Percentiles rank a stretch among this genome's conserved stretches.
Evolutionary conservation across 2,888 invertebrate species (phyloP).

Genomic region (Ptilodon capucinus): DNA sequence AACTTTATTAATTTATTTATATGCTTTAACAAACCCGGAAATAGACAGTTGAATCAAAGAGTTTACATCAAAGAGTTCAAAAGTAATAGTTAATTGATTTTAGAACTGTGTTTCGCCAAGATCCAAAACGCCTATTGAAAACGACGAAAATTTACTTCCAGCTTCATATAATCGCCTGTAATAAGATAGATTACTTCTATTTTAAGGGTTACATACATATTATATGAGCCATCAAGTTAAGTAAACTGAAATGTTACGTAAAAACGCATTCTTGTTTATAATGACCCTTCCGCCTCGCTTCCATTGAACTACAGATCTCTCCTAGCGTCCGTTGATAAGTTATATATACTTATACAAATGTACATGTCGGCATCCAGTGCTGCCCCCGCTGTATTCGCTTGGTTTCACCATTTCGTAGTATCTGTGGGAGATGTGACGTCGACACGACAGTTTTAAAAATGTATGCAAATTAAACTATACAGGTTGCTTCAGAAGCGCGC

Average conservation of each 20-base stretch:
- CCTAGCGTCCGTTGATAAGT: slow-evolving; percentile 19
- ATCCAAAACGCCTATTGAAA: too few species aligned
- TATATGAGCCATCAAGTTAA: slow-evolving; percentile 22
- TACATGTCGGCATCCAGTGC: slow-evolving; percentile 17
- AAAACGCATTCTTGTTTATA: slow-evolving; percentile 23
- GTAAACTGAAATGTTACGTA: slow-evolving; percentile 1
- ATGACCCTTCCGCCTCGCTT: slow-evolving; percentile 16
- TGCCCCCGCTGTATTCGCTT: slow-evolving; percentile 15
- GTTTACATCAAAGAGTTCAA: too few species aligned
- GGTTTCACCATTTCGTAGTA: slow-evolving; percentile 1
- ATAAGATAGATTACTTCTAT: too few species aligned
- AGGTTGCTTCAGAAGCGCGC: too few species aligned
- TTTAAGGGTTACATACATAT: background rate
- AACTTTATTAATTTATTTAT: too few species aligned
- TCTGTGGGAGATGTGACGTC: slow-evolving; percentile 9
- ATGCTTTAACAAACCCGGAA: too few species aligned
- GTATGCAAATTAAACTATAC: background rate
- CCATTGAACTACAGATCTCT: slow-evolving; percentile 11
- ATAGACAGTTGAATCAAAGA: too few species aligned
- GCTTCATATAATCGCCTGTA: too few species aligned
- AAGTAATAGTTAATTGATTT: too few species aligned
- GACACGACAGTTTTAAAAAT: background rate
- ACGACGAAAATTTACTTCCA: too few species aligned
- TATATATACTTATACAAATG: slow-evolving; percentile 37
- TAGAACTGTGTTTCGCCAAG: too few species aligned